A percentile compares a stretch with the other conserved stretches of the same genome.
phyloP scores from a whole-genome alignment of 1,140 invertebrate species.

The Schlechtendalia chinensis region DNA sequence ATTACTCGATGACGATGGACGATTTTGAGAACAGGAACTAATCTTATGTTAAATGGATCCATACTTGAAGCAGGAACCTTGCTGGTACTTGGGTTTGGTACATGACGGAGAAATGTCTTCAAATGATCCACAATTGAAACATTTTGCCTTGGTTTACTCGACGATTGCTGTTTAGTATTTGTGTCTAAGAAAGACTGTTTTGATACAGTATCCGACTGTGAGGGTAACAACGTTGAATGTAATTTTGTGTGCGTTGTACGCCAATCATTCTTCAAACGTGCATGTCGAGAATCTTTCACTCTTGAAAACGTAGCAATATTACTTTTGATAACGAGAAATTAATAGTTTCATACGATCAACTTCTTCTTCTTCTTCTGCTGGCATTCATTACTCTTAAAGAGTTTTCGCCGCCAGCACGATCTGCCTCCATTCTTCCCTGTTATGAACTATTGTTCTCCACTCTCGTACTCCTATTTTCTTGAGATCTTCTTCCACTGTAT shows the following conservation, averaged over 20 bases:
- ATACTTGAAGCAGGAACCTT: background rate
- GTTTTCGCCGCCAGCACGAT: too few relatives aligned
- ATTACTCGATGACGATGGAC: background rate
- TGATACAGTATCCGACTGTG: background rate
- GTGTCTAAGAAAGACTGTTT: background rate
- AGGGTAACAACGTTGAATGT: background rate
- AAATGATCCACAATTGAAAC: background rate
- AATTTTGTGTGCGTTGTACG: too few relatives aligned
- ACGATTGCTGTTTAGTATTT: background rate
- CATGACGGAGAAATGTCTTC: background rate
- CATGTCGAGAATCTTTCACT: background rate
- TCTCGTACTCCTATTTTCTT: too few relatives aligned
- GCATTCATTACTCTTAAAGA: too few relatives aligned
- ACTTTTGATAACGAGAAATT: background rate
- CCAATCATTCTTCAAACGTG: background rate
- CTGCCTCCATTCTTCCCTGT: too few relatives aligned
- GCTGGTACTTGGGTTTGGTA: background rate
- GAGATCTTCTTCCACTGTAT: too few relatives aligned
- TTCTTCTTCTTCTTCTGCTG: too few relatives aligned
- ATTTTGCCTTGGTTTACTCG: background rate
- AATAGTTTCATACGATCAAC: background rate
- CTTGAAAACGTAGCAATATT: background rate
- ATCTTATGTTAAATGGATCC: background rate
- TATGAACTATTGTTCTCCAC: too few relatives aligned
- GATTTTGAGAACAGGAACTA: background rate